Conservation (phyloP, 1,140 invertebrate genomes). For the Cyclargus thomasi region DNA sequence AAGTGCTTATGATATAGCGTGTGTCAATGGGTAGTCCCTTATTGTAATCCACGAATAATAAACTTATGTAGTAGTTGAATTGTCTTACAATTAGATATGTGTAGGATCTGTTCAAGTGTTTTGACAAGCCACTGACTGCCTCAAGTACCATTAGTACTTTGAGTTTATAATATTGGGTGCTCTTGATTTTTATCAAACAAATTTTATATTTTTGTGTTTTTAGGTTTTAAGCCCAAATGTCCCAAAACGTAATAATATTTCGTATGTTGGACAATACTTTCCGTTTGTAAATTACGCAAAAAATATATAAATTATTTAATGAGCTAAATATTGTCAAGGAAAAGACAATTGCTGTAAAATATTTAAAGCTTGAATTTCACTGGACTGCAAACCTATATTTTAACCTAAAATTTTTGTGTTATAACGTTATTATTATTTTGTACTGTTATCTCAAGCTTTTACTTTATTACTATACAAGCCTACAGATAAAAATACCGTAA, state of each 20-base stretch:
- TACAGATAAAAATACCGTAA: not conserved
- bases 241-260: not conserved
- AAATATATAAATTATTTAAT: not conserved
- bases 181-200: not conserved
- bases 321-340: not conserved
- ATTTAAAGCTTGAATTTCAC: not conserved
- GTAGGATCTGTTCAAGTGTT: not conserved
- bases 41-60: not conserved
- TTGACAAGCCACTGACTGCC: not conserved
- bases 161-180: not conserved
- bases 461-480: not conserved
- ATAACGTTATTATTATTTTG: not conserved
- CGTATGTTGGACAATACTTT: not conserved
- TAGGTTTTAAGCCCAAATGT: not conserved
- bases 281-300: not conserved
- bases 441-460: not conserved
- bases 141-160: not conserved
- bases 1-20: not conserved
- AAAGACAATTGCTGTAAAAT: not conserved
- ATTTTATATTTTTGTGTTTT: not conserved
- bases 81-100: conserved; percentile 33
- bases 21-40: not conserved
- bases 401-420: not conserved
- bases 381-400: not conserved
- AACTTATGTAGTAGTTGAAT: conserved; percentile 5